A percentile compares a stretch with the other conserved stretches of the same genome.
phyloP scores from a whole-genome alignment of 2,888 invertebrate species.

The Lymantria dispar region DNA sequence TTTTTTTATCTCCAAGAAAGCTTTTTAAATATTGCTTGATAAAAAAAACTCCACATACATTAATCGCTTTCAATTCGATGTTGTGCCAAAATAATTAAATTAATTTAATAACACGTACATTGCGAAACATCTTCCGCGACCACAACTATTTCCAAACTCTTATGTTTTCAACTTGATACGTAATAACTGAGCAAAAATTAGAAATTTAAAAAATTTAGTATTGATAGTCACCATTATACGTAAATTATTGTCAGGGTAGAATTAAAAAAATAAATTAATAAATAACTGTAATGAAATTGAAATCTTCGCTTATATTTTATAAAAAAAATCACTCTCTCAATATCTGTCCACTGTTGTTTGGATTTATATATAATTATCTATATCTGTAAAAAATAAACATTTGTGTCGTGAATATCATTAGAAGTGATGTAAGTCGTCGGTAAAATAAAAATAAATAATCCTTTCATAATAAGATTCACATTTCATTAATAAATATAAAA shows the following conservation, averaged over 20 bases:
- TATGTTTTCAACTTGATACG: conserved; percentile 55
- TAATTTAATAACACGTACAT: conserved; percentile 40
- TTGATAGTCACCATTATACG: conserved; percentile 89
- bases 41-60: conserved; percentile 22
- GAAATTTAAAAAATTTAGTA: conserved; percentile 66
- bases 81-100: conserved; percentile 78
- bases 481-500: conserved; percentile 15
- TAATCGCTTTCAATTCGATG: conserved; percentile 59
- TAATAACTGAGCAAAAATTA: conserved; percentile 71
- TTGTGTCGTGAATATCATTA: conserved; percentile 69
- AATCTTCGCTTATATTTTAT: conserved; percentile 70
- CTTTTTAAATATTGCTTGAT: conserved; percentile 28
- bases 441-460: conserved; percentile 41
- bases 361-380: conserved; percentile 38
- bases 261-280: conserved; percentile 63
- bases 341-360: conserved; percentile 73
- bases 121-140: conserved; percentile 36
- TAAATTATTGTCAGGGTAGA: conserved; percentile 94
- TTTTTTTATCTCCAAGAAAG: conserved; percentile 18
- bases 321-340: conserved; percentile 58
- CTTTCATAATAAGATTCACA: conserved; percentile 8
- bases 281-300: conserved; percentile 65
- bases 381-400: conserved; percentile 38
- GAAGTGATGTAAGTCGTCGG: conserved; percentile 41
- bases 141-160: conserved; percentile 33